A percentile compares a stretch with the other conserved stretches of the same genome.
These are phyloP conservation scores for Pelvicachromis taeniatus DNA, from an alignment of 2,113 vertebrate species.

Conservation along the genomic window DNA sequence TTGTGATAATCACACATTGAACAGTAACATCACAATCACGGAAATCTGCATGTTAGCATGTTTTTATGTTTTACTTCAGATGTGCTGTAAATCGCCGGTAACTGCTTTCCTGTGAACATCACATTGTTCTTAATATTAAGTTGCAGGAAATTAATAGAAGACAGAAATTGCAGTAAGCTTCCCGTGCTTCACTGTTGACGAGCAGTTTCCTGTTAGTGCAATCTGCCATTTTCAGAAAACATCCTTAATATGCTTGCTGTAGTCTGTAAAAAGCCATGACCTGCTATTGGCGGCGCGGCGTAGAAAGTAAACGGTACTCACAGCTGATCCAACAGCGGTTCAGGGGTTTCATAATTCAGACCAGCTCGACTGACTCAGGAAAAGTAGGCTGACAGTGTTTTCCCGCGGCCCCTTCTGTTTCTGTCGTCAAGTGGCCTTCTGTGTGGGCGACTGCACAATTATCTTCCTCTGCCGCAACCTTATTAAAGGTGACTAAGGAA, in stretches of 20 bases:
- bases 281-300: background rate
- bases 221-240: background rate
- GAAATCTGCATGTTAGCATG: background rate
- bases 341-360: background rate
- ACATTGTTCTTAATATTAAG: background rate
- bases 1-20: conserved; percentile 5
- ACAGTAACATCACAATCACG: background rate
- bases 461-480: background rate
- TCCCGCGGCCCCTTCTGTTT: background rate
- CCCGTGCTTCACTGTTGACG: background rate
- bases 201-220: background rate
- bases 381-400: background rate
- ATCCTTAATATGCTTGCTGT: background rate
- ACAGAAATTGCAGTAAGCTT: background rate
- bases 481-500: background rate
- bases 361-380: background rate
- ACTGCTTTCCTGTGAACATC: background rate
- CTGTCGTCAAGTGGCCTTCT: background rate
- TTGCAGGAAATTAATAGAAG: background rate
- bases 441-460: background rate
- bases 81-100: background rate
- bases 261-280: background rate
- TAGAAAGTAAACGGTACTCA: background rate
- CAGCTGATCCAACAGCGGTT: background rate
- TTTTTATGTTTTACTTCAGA: background rate